phyloP scores from a whole-genome alignment of 2,797 vertebrate species.

The Sebastes hopkinsi region DNA sequence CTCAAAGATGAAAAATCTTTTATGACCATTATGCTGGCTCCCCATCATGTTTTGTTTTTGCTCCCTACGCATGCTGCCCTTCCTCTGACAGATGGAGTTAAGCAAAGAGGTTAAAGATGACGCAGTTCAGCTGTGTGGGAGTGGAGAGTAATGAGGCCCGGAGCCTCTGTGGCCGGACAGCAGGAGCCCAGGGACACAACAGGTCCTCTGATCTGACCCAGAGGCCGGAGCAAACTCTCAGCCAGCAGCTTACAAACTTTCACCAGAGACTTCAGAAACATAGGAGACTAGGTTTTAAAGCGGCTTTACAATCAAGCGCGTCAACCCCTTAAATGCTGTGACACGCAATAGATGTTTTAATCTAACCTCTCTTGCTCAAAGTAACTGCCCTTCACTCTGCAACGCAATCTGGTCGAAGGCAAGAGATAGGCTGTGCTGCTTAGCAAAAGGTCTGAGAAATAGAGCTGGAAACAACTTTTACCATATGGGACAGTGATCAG shows the following conservation, averaged over 20 bases:
- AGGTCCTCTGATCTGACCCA: conserved; percentile 58
- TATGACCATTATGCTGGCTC: conserved; percentile 57
- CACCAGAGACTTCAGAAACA: conserved; percentile 9
- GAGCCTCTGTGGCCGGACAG: conserved; percentile 55
- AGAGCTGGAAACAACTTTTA: neutral
- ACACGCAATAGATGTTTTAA: neutral
- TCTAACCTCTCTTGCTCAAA: neutral
- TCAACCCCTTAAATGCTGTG: neutral
- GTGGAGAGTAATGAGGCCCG: conserved; percentile 60
- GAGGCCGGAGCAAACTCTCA: conserved; percentile 41
- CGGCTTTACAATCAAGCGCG: conserved; percentile 6
- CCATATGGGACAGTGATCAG: neutral
- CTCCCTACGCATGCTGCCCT: conserved; percentile 66
- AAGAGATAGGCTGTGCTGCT: neutral
- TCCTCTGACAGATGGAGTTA: conserved; percentile 70
- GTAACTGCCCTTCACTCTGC: neutral
- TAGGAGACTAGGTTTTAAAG: neutral
- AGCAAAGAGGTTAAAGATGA: conserved; percentile 80
- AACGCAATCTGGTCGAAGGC: neutral
- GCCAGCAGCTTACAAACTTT: conserved; percentile 26
- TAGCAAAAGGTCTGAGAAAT: conserved; percentile 5
- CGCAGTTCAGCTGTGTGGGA: conserved; percentile 76
- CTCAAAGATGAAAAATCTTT: conserved; percentile 40
- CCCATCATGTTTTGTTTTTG: conserved; percentile 73
- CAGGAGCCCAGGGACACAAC: conserved; percentile 56